Conservation (phyloP, 2,888 invertebrate species). For the Geophilus truncorum region DNA sequence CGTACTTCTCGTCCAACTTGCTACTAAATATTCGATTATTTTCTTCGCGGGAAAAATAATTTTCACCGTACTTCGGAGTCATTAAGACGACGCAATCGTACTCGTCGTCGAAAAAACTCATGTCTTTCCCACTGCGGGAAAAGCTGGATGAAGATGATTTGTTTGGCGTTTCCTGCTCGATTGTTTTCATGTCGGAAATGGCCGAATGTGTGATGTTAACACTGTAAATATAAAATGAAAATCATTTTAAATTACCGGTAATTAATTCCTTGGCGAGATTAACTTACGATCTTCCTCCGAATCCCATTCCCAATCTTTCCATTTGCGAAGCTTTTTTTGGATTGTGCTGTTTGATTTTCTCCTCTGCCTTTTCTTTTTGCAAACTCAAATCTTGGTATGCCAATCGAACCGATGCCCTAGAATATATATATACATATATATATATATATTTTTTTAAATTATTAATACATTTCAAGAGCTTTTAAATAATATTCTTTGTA, state of each 20-base stretch:
- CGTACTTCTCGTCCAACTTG: constrained; percentile 32
- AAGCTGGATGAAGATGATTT: constrained; percentile 50
- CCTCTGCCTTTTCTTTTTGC: constrained; percentile 63
- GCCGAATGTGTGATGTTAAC: constrained; percentile 72
- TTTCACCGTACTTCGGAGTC: constrained; percentile 55
- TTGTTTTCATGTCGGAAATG: constrained; percentile 79
- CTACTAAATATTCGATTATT: constrained; percentile 35
- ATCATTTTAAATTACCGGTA: too few relatives aligned
- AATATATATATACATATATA: too few relatives aligned
- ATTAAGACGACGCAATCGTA: constrained; percentile 46
- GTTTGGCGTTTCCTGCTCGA: constrained; percentile 72
- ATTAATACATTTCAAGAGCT: too few relatives aligned
- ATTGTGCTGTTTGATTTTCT: constrained; percentile 65
- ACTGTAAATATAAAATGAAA: constrained; percentile 52
- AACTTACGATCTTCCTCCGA: constrained; percentile 55
- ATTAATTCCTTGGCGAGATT: too few relatives aligned
- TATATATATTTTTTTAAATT: too few relatives aligned
- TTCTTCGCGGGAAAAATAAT: constrained; percentile 39
- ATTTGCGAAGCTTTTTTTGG: constrained; percentile 79
- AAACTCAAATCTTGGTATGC: constrained; percentile 73
- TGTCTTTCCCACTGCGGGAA: constrained; percentile 41
- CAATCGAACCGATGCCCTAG: constrained; percentile 52
- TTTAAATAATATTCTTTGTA: too few relatives aligned
- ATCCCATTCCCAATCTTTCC: constrained; percentile 92
- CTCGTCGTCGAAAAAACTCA: constrained; percentile 49